Base-by-base conservation (phyloP, 2,888 invertebrate genomes). In the Parelbella ahira region DNA sequence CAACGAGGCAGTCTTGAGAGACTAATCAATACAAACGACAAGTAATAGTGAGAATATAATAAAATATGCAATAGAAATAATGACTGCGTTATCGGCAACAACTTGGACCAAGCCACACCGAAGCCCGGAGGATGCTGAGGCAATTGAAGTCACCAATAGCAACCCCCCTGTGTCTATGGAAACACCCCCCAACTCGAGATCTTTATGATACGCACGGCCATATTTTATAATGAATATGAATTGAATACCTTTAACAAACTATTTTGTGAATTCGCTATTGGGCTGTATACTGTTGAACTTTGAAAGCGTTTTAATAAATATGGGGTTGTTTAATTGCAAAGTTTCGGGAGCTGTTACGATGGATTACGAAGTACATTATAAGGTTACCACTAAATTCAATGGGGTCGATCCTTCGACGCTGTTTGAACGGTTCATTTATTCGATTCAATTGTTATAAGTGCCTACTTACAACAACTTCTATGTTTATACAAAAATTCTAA, bases 101-200 rank as follows among this genome's bases (percentile, higher is more conserved):
- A 47, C 52, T 56, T 56, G 44, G 45, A 45, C 58, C 59, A 58
- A 28, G 45, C 42, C 8, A 27, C 45, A 9, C 20, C 12, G 58
- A 60, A 59, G 53, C 58, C 54, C 52, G 56, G 29, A 51, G 64
- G 67, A 67, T 73, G 63, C 70, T 75, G 58, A 64, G 73, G 76
- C 71, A 79, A 79, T 80, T 55, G 60, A 53, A 56, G 60, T 78
- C 67, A 63, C 80, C 77, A 68, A 76, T 80, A 64, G 81, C 81
- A 82, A 82, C 81, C 58, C 55, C 68, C 63, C 57, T 44, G 77
- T 79, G 63, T 63, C 78, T 73, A 78, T 77, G 69, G 75, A 43
- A 68, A 79, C 75, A 45, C 68, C 63, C 58, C 65, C 65, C 56
- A 3, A 15, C 68, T 67, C 58, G 58, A 68, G 62, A 67, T 69